phyloP scores from a whole-genome alignment of 2,888 invertebrate genomes.

The Noctua fimbriata region DNA sequence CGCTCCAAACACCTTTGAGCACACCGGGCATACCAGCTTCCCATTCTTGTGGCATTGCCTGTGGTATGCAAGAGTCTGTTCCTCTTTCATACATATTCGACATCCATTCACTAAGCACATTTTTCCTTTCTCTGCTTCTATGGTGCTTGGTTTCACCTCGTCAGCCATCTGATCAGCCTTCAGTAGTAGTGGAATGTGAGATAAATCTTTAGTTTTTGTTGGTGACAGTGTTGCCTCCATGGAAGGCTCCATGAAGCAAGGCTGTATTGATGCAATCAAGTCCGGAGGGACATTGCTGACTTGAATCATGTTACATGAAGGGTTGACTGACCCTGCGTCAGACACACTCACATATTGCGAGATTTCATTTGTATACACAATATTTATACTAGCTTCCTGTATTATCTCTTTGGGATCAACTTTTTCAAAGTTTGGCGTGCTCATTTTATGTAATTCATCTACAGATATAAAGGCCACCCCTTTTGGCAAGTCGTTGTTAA shows the following conservation, averaged over 20 bases:
- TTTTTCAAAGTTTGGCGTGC: constrained; percentile 86
- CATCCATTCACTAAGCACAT: constrained; percentile 90
- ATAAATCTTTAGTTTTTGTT: constrained; percentile 65
- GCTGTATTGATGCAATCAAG: constrained; percentile 85
- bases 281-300: constrained; percentile 85
- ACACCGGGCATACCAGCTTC: constrained; percentile 92
- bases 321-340: constrained; percentile 72
- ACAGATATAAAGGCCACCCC: constrained; percentile 87
- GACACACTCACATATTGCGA: constrained; percentile 83
- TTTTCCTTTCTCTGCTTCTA: constrained; percentile 71
- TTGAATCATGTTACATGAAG: constrained; percentile 80
- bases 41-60: constrained; percentile 91
- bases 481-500: constrained; percentile 81
- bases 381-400: constrained; percentile 88
- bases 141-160: constrained; percentile 58
- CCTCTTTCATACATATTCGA: constrained; percentile 89
- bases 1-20: constrained; percentile 88
- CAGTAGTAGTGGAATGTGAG: constrained; percentile 69
- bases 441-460: constrained; percentile 87
- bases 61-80: constrained; percentile 92
- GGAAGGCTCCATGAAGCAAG: constrained; percentile 66
- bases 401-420: constrained; percentile 88
- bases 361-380: constrained; percentile 85
- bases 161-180: constrained; percentile 70
- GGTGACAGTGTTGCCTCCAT: constrained; percentile 67